Conservation (phyloP, 2,113 vertebrate species). For the Microtus oregoni region DNA sequence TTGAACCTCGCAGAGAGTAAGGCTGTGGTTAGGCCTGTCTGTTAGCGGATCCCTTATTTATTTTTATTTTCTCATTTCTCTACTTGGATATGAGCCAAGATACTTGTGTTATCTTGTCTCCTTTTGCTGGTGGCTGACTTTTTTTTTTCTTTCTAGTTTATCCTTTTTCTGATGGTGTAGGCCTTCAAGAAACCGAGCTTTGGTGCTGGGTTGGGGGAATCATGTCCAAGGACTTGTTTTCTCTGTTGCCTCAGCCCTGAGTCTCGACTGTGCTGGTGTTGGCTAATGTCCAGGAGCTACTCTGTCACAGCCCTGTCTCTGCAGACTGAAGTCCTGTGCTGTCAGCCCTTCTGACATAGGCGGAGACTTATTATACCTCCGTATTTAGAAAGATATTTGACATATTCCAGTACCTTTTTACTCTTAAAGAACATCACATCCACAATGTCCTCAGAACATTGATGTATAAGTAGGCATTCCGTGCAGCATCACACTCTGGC, state of each 20-base stretch:
- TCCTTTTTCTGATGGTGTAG: background rate
- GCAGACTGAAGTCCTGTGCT: background rate
- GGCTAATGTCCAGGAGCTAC: background rate
- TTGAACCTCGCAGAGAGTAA: background rate
- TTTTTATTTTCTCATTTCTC: slow-evolving; percentile 1
- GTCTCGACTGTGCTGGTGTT: background rate
- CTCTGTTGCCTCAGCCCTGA: background rate
- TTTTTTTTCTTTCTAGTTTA: background rate
- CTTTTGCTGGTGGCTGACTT: slow-evolving; percentile 9
- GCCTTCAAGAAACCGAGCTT: background rate
- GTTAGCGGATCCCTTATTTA: background rate
- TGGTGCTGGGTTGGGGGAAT: background rate
- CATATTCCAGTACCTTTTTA: background rate
- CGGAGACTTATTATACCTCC: background rate
- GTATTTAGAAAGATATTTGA: slow-evolving; percentile 9
- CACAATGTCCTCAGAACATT: background rate
- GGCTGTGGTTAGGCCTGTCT: background rate
- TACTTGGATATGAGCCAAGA: background rate
- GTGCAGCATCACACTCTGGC: no score
- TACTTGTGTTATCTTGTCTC: background rate
- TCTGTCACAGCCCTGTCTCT: background rate
- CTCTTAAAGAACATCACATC: background rate
- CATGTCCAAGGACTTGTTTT: background rate
- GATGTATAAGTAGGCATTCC: background rate
- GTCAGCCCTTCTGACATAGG: background rate